Evolutionary conservation across 1,140 invertebrate species (phyloP).

Genomic region (Drosophila takahashii): DNA sequence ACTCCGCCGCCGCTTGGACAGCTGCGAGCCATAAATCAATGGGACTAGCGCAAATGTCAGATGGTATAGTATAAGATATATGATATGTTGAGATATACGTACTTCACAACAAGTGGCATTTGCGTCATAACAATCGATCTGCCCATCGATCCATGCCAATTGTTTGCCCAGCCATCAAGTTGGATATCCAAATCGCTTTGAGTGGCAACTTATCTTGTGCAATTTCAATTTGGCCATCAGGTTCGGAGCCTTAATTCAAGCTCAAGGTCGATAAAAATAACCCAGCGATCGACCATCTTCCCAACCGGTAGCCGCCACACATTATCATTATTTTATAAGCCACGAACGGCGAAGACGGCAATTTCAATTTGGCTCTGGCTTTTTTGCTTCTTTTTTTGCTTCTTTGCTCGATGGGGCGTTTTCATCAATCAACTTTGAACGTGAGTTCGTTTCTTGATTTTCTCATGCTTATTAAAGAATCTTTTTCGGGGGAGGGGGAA

Average conservation of each 20-base stretch:
- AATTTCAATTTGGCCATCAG: constrained; percentile 49
- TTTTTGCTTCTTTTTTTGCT: neutral
- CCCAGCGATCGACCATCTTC: constrained; percentile 22
- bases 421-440: constrained; percentile 73
- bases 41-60: constrained; percentile 45
- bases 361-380: constrained; percentile 41
- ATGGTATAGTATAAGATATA: constrained; percentile 3
- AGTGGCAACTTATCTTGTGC: constrained; percentile 44
- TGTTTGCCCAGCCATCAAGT: constrained; percentile 45
- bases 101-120: constrained; percentile 76
- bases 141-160: constrained; percentile 40
- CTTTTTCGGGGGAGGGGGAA: neutral
- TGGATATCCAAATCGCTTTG: constrained; percentile 30
- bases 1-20: constrained; percentile 33
- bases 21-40: constrained; percentile 68
- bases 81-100: constrained; percentile 17
- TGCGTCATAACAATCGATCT: constrained; percentile 67
- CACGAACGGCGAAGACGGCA: constrained; percentile 45
- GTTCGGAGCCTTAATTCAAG: constrained; percentile 73
- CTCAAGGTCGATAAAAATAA: constrained; percentile 66
- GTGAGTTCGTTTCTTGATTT: constrained; percentile 51
- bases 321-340: constrained; percentile 76
- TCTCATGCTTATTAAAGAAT: constrained; percentile 49
- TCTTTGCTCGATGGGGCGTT: constrained; percentile 55
- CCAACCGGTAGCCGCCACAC: constrained; percentile 67